These are phyloP conservation scores for Carabus problematicus DNA, from an alignment of 2,888 invertebrate species.

Conservation along the genomic window DNA sequence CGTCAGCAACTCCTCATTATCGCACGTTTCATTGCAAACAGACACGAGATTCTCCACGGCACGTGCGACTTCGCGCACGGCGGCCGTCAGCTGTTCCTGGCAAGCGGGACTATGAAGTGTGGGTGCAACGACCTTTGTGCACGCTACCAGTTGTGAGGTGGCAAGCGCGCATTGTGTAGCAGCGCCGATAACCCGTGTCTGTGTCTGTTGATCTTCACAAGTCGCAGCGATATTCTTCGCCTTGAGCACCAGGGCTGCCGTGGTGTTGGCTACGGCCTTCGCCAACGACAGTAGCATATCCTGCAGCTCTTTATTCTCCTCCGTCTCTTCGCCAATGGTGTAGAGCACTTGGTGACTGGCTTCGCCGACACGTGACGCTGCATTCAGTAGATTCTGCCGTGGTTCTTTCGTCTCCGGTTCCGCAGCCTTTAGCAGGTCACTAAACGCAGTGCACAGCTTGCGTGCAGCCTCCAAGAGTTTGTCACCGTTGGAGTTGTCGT, in stretches of 20 bases:
- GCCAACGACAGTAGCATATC: constrained; percentile 93
- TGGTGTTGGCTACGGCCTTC: constrained; percentile 97
- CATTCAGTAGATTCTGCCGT: constrained; percentile 90
- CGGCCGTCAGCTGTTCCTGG: constrained; percentile 89
- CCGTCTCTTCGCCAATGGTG: constrained; percentile 92
- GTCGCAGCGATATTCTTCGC: constrained; percentile 96
- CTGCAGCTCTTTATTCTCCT: constrained; percentile 79
- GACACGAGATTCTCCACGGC: constrained; percentile 90
- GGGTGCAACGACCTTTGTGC: constrained; percentile 92
- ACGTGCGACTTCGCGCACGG: constrained; percentile 90
- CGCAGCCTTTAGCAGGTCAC: constrained; percentile 92
- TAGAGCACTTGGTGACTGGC: constrained; percentile 93
- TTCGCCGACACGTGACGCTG: constrained; percentile 96
- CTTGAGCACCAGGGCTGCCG: constrained; percentile 93
- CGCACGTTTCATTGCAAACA: constrained; percentile 77
- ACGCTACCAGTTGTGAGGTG: constrained; percentile 96
- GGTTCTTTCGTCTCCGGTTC: constrained; percentile 94
- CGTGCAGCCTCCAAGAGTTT: constrained; percentile 90
- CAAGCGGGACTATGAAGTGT: constrained; percentile 82
- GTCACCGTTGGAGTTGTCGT: constrained; percentile 83
- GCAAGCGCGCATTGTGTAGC: constrained; percentile 97
- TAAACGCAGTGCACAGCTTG: constrained; percentile 90
- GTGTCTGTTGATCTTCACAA: constrained; percentile 79
- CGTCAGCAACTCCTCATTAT: constrained; percentile 72
- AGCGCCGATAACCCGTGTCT: constrained; percentile 90